These are phyloP conservation scores for Lepas anatifera DNA, from an alignment of 2,888 invertebrate genomes.

Conservation along the genomic window DNA sequence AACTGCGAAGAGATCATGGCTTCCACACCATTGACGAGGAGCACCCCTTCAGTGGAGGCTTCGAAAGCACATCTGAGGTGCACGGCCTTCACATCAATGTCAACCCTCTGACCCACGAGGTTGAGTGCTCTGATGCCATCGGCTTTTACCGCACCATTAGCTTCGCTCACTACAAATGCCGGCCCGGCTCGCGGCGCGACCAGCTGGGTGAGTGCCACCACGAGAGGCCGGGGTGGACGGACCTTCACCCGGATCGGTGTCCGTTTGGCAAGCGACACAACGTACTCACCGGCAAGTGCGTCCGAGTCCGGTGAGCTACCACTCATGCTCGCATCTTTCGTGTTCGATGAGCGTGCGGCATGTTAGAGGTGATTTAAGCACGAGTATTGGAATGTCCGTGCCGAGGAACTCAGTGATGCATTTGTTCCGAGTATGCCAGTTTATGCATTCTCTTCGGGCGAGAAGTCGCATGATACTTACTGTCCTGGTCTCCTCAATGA, in stretches of 20 bases:
- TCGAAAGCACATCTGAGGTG: background rate
- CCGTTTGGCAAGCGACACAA: background rate
- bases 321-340: too few relatives aligned
- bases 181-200: slow-evolving; percentile 1
- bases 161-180: slow-evolving; percentile 6
- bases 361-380: too few relatives aligned
- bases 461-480: too few relatives aligned
- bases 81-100: background rate
- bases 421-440: too few relatives aligned
- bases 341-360: too few relatives aligned
- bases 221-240: background rate
- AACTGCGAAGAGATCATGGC: background rate
- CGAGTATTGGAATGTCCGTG: too few relatives aligned
- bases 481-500: too few relatives aligned
- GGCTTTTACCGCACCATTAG: background rate
- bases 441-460: too few relatives aligned
- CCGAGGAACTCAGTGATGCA: too few relatives aligned
- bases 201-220: background rate
- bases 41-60: background rate
- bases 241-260: background rate
- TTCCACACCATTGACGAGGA: background rate
- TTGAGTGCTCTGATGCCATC: background rate
- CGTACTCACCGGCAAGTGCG: background rate
- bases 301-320: background rate
- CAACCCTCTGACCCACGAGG: background rate